A percentile compares a stretch with the other conserved stretches of the same genome.
Evolutionary conservation across 2,888 invertebrate species (phyloP).

Genomic region (Amaurobius ferox): DNA sequence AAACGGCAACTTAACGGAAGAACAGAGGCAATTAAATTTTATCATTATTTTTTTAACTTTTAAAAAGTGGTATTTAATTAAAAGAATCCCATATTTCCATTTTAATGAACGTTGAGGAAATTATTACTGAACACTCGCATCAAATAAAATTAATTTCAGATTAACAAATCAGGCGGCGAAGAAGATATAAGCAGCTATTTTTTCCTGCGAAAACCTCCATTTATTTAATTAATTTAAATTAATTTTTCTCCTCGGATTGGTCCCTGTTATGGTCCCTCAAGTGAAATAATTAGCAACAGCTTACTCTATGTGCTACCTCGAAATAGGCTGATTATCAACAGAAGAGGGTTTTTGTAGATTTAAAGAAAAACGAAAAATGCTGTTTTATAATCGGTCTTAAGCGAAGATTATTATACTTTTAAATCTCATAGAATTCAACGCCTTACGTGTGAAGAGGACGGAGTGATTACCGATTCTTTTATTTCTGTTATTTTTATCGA

Average conservation of each 20-base stretch:
- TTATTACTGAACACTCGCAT: background rate
- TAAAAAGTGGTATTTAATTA: background rate
- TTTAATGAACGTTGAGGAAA: background rate
- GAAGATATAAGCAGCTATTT: background rate
- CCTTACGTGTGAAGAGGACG: conserved; percentile 32
- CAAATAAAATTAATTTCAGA: conserved; percentile 16
- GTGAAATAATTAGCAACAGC: conserved; percentile 62
- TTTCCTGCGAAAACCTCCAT: background rate
- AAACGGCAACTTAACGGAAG: background rate
- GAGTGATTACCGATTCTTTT: conserved; percentile 30
- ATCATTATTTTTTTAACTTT: background rate
- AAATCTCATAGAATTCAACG: conserved; percentile 19
- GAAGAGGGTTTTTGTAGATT: background rate
- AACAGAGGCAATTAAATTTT: background rate
- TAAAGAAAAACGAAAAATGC: background rate
- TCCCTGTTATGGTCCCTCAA: conserved; percentile 10
- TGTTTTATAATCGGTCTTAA: conserved; percentile 60
- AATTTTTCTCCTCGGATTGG: conserved; percentile 53
- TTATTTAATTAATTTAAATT: conserved; percentile 35
- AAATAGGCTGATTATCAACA: conserved; percentile 64
- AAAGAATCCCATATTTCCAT: conserved; percentile 4
- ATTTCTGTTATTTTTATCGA: background rate
- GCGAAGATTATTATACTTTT: conserved; percentile 37
- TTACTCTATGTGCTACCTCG: conserved; percentile 16
- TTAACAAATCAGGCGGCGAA: conserved; percentile 6